Evolutionary conservation across 2,888 invertebrate species (phyloP).

Genomic region (Biston betularia): DNA sequence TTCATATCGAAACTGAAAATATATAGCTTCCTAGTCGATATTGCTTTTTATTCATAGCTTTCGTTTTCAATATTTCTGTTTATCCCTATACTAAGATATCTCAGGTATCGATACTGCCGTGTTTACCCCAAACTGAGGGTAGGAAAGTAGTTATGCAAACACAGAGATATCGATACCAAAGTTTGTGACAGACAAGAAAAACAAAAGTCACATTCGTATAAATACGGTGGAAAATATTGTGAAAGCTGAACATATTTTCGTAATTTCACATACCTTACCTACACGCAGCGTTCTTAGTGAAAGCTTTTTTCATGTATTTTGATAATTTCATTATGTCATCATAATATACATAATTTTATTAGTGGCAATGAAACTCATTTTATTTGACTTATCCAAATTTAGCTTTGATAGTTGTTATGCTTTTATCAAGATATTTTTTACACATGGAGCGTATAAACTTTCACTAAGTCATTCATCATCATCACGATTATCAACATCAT

Average conservation of each 20-base stretch:
- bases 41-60: slow-evolving; percentile 57
- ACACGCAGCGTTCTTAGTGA: not conserved
- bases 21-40: slow-evolving; percentile 43
- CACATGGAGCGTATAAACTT: no score
- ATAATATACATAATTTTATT: no score
- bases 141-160: slow-evolving; percentile 81
- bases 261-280: no score
- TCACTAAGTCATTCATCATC: no score
- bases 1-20: slow-evolving; percentile 71
- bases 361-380: no score
- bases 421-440: no score
- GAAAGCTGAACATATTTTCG: slow-evolving; percentile 20
- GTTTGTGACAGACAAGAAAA: slow-evolving; percentile 76
- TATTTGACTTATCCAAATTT: no score
- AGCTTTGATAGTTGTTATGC: no score
- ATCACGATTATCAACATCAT: no score
- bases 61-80: slow-evolving; percentile 53
- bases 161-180: slow-evolving; percentile 75
- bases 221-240: slow-evolving; percentile 47
- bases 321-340: no score
- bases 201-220: slow-evolving; percentile 73
- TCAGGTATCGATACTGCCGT: slow-evolving; percentile 67
- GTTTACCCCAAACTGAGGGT: slow-evolving; percentile 68
- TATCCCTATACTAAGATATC: slow-evolving; percentile 42
- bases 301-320: no score